Percentiles rank a stretch among this genome's conserved stretches.
These are phyloP conservation scores for Heliconius cydno DNA, from an alignment of 2,888 invertebrate species.

Conservation along the genomic window DNA sequence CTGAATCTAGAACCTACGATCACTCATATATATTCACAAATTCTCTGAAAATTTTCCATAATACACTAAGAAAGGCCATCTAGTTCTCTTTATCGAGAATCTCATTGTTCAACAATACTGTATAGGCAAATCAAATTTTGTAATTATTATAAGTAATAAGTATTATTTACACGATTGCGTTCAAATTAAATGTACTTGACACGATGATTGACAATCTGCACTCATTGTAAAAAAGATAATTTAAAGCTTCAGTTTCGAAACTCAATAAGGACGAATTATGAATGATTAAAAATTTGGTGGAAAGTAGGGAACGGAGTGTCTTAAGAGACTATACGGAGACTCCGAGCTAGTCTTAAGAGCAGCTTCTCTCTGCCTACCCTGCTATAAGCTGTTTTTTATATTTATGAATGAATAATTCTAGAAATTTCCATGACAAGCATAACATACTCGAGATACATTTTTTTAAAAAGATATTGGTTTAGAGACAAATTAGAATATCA, in stretches of 20 bases:
- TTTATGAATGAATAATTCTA: not conserved
- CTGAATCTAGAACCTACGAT: conserved; percentile 20
- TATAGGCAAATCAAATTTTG: not conserved
- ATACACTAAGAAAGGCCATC: not conserved
- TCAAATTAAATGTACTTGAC: not conserved
- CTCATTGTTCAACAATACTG: not conserved
- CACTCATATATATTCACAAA: conserved; percentile 8
- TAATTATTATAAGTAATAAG: conserved; percentile 1
- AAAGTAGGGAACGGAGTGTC: no score
- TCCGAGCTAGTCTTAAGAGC: no score
- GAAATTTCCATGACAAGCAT: not conserved
- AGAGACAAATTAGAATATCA: not conserved
- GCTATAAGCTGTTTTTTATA: no score
- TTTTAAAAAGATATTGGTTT: not conserved
- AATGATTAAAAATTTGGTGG: no score
- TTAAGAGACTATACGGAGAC: no score
- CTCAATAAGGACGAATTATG: not conserved
- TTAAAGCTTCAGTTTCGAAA: not conserved
- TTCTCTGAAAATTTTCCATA: not conserved
- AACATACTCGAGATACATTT: not conserved
- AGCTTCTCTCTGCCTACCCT: no score
- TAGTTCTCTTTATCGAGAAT: not conserved
- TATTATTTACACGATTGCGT: conserved; percentile 2
- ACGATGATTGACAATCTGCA: not conserved
- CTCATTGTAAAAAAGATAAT: not conserved